Evolutionary conservation across 1,140 invertebrate species (phyloP).

Genomic region (Bradynema listronoti): DNA sequence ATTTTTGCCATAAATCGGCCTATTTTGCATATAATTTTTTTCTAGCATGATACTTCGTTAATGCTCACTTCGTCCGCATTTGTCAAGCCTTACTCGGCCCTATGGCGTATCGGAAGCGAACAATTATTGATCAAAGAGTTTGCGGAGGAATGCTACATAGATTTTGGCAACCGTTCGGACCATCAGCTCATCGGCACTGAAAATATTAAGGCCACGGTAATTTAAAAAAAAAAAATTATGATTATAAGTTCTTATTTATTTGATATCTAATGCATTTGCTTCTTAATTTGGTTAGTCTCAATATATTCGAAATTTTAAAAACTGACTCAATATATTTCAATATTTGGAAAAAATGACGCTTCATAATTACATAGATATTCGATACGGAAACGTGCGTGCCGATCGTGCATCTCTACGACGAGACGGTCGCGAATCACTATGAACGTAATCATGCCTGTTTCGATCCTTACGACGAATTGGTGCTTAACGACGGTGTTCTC

Average conservation of each 20-base stretch:
- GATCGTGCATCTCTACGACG: slow-evolving; percentile 67
- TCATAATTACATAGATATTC: slow-evolving; percentile 72
- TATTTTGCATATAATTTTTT: background rate
- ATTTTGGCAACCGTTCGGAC: slow-evolving; percentile 79
- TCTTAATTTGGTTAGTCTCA: too few species aligned
- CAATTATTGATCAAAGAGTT: slow-evolving; percentile 59
- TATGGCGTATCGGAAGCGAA: slow-evolving; percentile 72
- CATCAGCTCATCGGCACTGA: slow-evolving; percentile 72
- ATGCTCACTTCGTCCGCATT: slow-evolving; percentile 78
- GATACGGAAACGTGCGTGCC: slow-evolving; percentile 75
- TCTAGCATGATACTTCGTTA: slow-evolving; percentile 65
- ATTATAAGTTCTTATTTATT: slow-evolving; percentile 6
- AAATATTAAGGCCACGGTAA: slow-evolving; percentile 68
- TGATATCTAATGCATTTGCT: too few species aligned
- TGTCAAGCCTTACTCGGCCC: slow-evolving; percentile 71
- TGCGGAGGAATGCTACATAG: slow-evolving; percentile 77
- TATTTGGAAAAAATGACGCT: too few species aligned
- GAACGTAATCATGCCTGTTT: slow-evolving; percentile 86
- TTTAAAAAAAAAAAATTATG: slow-evolving; percentile 30
- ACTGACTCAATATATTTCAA: too few species aligned
- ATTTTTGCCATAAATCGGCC: background rate
- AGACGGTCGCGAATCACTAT: slow-evolving; percentile 80
- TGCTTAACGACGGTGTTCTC: slow-evolving; percentile 87
- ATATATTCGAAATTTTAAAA: too few species aligned
- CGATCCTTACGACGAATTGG: slow-evolving; percentile 81